Evolutionary conservation across 23 tunicate species (phyloP), one percentile per base, ranked within the genome.

Genomic region (Botrylloides violaceus): DNA sequence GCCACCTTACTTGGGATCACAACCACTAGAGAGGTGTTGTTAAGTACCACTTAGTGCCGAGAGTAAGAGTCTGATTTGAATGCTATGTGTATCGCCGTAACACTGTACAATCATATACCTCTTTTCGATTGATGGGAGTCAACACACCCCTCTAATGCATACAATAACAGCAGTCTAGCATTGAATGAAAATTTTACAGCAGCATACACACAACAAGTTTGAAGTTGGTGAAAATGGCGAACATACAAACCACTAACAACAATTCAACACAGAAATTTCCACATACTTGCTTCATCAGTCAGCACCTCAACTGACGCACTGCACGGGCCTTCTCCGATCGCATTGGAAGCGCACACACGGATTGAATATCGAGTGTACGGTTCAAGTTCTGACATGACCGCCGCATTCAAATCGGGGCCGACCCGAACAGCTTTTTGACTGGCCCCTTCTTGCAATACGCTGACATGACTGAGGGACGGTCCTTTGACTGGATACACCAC

Each of bases 271-370:
- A n/a, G n/a, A n/a, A n/a, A n/a, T n/a, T n/a, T n/a, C 53, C 53
- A 73, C 84, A 80, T 55, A 80, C 84, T 80, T 58, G 84, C 58
- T 43, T 80, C 78, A 25, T 30, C 34, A 4, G 97, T 83, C 3
- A 77, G 48, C 12, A 90, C 85, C 2, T 12, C 39, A 21, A 63
- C 63, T 12, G 5, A 28, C 36, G 62, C 73, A 73, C 97, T 87
- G 50, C 35, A 12, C 32, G 97, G 97, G 4, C 97, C 97, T 59
- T 90, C 97, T n/a, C 97, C 97, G 32, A 85, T 81, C 24, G 34
- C 58, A 23, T 81, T 90, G 5, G 81, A 78, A 15, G 90, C 90
- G 64, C 68, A 77, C 32, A 90, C 60, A 73, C 90, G 66, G 47
- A 90, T 81, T 20, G 24, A 33, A 73, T 90, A 90, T 35, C 28